Evolutionary conservation across 2,113 vertebrate species (phyloP).

Genomic region (Paramisgurnus dabryanus): DNA sequence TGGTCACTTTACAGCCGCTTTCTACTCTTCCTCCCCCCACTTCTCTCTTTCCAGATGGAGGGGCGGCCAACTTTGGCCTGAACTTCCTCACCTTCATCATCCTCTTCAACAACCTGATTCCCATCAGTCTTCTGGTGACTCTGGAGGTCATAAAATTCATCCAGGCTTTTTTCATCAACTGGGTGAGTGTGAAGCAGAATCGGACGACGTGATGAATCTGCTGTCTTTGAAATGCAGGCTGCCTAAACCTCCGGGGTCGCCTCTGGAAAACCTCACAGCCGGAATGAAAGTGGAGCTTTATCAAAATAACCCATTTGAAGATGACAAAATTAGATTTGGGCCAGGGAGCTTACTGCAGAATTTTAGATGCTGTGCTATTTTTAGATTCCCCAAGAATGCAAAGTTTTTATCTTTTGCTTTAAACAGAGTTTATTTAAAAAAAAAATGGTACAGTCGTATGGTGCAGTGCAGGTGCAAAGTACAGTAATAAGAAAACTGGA

Average conservation of each 20-base stretch:
- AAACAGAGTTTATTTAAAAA: not conserved
- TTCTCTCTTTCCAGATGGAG: constrained; percentile 81
- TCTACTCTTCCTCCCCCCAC: constrained; percentile 45
- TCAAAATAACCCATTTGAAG: constrained; percentile 40
- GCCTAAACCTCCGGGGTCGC: not conserved
- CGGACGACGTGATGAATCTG: not conserved
- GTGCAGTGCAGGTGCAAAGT: not conserved
- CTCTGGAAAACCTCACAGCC: constrained; percentile 13
- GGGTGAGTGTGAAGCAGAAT: constrained; percentile 81
- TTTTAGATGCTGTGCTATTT: constrained; percentile 11
- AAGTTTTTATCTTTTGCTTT: not conserved
- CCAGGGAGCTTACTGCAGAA: not conserved
- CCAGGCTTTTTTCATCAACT: constrained; percentile 99
- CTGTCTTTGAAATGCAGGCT: not conserved
- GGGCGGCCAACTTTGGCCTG: constrained; percentile 94
- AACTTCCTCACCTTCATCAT: constrained; percentile 99
- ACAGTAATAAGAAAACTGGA: not conserved
- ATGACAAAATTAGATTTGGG: constrained; percentile 40
- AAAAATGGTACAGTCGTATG: not conserved
- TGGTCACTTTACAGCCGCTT: constrained; percentile 58
- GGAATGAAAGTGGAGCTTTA: constrained; percentile 29
- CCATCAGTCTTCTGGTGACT: constrained; percentile 97
- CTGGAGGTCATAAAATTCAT: constrained; percentile 98
- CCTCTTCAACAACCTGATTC: constrained; percentile 99
- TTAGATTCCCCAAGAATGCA: not conserved